Base-by-base conservation (phyloP, 35 echinoderm and acorn worm genomes). In the Apostichopus californicus region DNA sequence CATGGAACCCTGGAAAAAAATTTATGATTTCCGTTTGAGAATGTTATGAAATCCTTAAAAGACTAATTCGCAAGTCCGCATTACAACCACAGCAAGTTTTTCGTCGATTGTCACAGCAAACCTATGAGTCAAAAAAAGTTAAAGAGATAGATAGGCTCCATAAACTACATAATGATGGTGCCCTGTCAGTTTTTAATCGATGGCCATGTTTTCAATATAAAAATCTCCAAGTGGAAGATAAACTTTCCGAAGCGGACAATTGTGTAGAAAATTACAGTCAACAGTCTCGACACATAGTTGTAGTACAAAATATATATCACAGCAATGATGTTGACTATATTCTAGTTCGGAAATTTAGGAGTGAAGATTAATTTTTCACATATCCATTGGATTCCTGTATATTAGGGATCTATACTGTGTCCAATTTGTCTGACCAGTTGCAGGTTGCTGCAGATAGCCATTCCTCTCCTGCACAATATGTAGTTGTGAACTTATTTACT, bases 1-100 rank as follows among this genome's bases (percentile, higher is more conserved):
- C 91, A 71, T 93, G 92, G 95, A 72, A 46, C 87, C 24, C 77
- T 96, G 25, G 83, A 96, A 60, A 92, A 92, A 17, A 70, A 94
- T 22, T 96, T 89, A 24, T 55, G 78, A 14, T 96, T 96, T 81
- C 92, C 92, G 14, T 94, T 91, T 75, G 95, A 96, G 83, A 96
- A 80, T 56, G 91, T 94, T 96, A 81, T 96, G 22, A 56, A 54
- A 56, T 57, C 57, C 13, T 11, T 96, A 78, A 96, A 96, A 57
- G 58, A 78, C 75, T 96, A 53, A 64, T 96, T n/a, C 87, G 95
- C 26, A 92, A 91, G 86, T 90, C 95, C 9, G 53, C 73, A 58
- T 92, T 57, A 78, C 92, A 92, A 56, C 80, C 92, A 8, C 56
- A 92, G 87, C 95, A 96, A 63, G 82, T 89, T 14, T 71, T 96